Base-by-base conservation (phyloP, 2,797 vertebrate genomes). In the Botia kubotai region DNA sequence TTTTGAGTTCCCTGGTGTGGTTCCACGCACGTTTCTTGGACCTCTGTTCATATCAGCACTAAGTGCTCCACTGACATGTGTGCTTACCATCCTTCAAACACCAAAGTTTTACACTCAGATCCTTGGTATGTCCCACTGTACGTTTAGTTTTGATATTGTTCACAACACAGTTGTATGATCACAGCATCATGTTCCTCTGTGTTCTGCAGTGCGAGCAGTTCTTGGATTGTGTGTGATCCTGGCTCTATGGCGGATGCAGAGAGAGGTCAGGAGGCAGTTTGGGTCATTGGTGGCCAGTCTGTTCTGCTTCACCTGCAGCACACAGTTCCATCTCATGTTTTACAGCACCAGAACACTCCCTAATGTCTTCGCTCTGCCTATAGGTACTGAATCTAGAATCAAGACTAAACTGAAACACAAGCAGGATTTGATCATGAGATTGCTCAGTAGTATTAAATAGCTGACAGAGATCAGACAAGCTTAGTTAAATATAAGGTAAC, bases 261-360 rank as follows among this genome's bases (percentile, higher is more conserved):
- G 84, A 86, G 96, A 97, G 89, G 95, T 95, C 72, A 93, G 94
- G 82, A 95, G 91, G 83, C 97, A 96, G 85, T 98, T 98, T 71
- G 98, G 98, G 79, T 93, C 95, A 75, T 94, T 90, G 0, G 96
- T 96, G 3, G 95, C 98, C 0, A 73, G 83, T 2, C 33, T 96
- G 70, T 97, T 98, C 90, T 97, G 96, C 85, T 91, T 97, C 81
- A 95, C 91, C 29, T 96, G 96, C 2, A 93, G 93, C 0, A 94
- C 96, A 1, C 98, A 99, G 91, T 99, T 99, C 89, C 98, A 99
- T 83, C 90, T 99, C 11, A 97, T 99, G 97, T 99, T 98, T 90
- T 99, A 99, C 92, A 97, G 97, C 90, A 96, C 96, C 0, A 93
- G 98, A 85, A 97, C 96, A 0, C 96, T 99, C 2, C 98, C 98